Evolutionary conservation across 1,140 invertebrate genomes (phyloP).

Genomic region (Gerris buenoi): DNA sequence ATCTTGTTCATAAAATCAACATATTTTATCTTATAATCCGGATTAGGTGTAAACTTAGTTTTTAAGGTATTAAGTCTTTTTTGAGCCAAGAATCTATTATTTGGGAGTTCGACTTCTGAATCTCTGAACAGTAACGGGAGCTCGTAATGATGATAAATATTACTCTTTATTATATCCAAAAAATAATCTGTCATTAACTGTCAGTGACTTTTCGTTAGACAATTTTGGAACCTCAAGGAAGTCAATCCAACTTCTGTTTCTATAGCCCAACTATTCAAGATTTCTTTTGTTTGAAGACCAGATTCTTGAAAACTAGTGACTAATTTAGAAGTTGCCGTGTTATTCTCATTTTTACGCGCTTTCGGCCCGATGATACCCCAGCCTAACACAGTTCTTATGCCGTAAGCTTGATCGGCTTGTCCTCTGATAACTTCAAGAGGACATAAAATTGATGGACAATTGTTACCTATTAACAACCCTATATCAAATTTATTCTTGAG

Average conservation of each 20-base stretch:
- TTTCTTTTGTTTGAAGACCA: no score
- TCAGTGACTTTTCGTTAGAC: background rate
- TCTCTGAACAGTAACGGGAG: background rate
- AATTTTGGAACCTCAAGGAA: background rate
- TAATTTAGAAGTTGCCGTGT: background rate
- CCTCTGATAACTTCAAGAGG: background rate
- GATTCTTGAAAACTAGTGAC: no score
- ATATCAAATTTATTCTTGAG: background rate
- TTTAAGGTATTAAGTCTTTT: background rate
- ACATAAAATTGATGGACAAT: background rate
- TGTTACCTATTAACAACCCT: background rate
- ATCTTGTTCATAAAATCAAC: background rate
- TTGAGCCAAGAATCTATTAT: background rate
- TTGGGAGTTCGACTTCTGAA: background rate
- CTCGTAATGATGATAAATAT: background rate
- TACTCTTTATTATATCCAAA: background rate
- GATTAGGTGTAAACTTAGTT: background rate
- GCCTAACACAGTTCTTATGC: background rate
- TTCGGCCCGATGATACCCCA: background rate
- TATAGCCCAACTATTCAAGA: background rate
- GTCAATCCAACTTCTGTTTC: background rate
- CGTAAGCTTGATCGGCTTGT: background rate
- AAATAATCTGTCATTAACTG: background rate
- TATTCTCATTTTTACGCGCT: background rate
- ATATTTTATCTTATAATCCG: background rate